Percentiles rank a stretch among this genome's conserved stretches.
These are phyloP conservation scores for Anguilla megastoma DNA, from an alignment of 2,797 vertebrate genomes.

Conservation along the genomic window DNA sequence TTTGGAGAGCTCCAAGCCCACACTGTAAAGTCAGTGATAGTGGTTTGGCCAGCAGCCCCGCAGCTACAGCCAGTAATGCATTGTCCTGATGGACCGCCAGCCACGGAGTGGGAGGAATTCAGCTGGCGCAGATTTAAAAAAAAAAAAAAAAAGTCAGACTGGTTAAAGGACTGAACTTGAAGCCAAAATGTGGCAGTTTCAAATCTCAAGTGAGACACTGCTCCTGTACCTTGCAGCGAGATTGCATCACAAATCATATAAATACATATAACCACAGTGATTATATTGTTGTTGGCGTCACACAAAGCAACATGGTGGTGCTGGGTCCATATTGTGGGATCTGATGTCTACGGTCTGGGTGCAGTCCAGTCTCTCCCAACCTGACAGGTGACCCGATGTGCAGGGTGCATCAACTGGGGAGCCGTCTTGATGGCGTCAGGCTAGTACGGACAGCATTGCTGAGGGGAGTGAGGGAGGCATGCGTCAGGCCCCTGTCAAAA, in stretches of 20 bases:
- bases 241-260: background rate
- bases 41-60: background rate
- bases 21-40: background rate
- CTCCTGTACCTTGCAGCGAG: background rate
- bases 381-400: conserved; percentile 19
- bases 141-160: background rate
- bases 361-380: conserved; percentile 15
- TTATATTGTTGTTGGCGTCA: background rate
- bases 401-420: conserved; percentile 42
- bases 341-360: background rate
- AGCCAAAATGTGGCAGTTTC: background rate
- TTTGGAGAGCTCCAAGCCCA: background rate
- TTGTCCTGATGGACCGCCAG: background rate
- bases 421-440: conserved; percentile 21
- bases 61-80: background rate
- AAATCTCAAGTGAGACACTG: background rate
- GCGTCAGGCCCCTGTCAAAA: conserved; percentile 67
- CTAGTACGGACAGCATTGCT: conserved; percentile 46
- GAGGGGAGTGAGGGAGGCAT: conserved; percentile 58
- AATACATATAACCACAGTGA: background rate
- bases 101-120: background rate
- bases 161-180: background rate
- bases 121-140: background rate
- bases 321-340: background rate
- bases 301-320: conserved; percentile 14